Evolutionary conservation across 2,113 vertebrate species (phyloP).

Genomic region (Aphelocoma coerulescens): DNA sequence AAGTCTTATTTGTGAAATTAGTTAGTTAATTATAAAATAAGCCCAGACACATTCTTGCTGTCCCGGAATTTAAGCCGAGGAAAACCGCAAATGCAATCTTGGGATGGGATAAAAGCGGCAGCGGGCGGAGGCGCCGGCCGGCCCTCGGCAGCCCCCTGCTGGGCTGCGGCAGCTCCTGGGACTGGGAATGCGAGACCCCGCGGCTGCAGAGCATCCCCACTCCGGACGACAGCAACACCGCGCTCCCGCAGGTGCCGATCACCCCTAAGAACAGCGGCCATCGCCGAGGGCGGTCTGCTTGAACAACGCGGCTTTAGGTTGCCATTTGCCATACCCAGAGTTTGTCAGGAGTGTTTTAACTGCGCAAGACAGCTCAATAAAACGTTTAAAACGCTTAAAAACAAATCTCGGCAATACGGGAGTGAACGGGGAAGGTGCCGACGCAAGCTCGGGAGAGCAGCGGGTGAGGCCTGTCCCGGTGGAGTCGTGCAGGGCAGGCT

Average conservation of each 20-base stretch:
- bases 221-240: rapidly evolving
- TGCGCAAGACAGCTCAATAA: not conserved
- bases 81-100: not conserved
- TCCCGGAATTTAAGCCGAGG: not conserved
- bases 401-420: rapidly evolving
- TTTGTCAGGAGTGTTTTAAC: not conserved
- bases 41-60: not conserved
- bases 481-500: not conserved
- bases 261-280: rapidly evolving
- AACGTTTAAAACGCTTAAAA: not conserved
- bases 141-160: not conserved
- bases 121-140: not conserved
- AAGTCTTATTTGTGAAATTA: not conserved
- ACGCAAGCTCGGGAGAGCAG: not conserved
- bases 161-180: not conserved
- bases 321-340: not conserved
- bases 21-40: not conserved
- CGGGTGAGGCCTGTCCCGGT: rapidly evolving
- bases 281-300: rapidly evolving
- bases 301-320: rapidly evolving
- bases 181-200: not conserved
- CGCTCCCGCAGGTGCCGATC: rapidly evolving
- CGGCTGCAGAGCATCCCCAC: not conserved
- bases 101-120: not conserved
- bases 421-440: not conserved